A percentile compares a stretch with the other conserved stretches of the same genome.
Conservation (phyloP, 92 coral and sea anemone genomes). For the Palythoa heliodiscus region DNA sequence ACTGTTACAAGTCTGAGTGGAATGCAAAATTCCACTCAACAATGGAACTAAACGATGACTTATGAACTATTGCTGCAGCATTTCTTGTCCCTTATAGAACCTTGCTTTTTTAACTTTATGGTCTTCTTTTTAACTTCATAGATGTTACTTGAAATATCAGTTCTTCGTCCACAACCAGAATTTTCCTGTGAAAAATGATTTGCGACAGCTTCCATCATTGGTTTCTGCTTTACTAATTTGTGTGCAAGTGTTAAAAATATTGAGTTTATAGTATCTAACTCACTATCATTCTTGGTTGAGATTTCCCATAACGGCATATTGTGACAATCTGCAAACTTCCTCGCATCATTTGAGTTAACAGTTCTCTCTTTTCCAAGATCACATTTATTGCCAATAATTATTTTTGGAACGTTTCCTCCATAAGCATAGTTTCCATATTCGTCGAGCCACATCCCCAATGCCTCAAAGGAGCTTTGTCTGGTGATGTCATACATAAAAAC, state of each 20-base stretch:
- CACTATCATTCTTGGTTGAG: slow-evolving; percentile 91
- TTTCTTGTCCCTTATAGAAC: slow-evolving; percentile 47
- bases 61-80: slow-evolving; percentile 60
- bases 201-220: slow-evolving; percentile 66
- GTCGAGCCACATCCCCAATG: slow-evolving; percentile 75
- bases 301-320: slow-evolving; percentile 96
- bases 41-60: background rate
- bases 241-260: slow-evolving; percentile 87
- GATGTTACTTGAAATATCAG: slow-evolving; percentile 7
- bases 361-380: slow-evolving; percentile 79
- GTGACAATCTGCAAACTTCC: slow-evolving; percentile 89
- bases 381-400: slow-evolving; percentile 94
- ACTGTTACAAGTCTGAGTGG: no score
- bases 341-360: slow-evolving; percentile 89
- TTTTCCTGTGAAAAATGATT: slow-evolving; percentile 5
- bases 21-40: no score
- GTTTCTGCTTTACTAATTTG: slow-evolving; percentile 75
- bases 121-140: slow-evolving; percentile 41
- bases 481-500: slow-evolving; percentile 96
- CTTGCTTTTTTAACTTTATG: slow-evolving; percentile 60
- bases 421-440: slow-evolving; percentile 89
- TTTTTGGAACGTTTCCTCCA: slow-evolving; percentile 76
- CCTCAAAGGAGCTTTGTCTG: slow-evolving; percentile 81
- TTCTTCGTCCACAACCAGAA: slow-evolving; percentile 20
- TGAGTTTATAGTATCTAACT: slow-evolving; percentile 78